These are phyloP conservation scores for Sinocyclocheilus anophthalmus DNA, from an alignment of 2,113 vertebrate genomes.

Conservation along the genomic window DNA sequence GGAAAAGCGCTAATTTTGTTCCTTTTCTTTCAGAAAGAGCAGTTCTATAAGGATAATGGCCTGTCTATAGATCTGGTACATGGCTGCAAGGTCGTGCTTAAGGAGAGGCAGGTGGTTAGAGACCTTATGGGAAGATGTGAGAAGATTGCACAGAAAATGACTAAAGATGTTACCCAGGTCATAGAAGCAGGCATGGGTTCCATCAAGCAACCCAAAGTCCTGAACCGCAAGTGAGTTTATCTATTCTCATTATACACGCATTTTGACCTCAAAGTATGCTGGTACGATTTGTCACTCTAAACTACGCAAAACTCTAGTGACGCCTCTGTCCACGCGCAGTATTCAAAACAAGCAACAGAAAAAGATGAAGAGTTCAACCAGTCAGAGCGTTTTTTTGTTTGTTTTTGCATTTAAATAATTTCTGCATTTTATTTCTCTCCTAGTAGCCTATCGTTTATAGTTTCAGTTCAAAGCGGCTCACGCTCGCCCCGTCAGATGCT, in stretches of 20 bases:
- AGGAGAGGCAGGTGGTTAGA: constrained; percentile 87
- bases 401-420: too few relatives aligned
- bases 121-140: constrained; percentile 94
- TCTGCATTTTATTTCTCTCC: too few relatives aligned
- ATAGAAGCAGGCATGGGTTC: constrained; percentile 78
- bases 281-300: too few relatives aligned
- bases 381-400: too few relatives aligned
- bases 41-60: constrained; percentile 77
- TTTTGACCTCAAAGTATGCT: too few relatives aligned
- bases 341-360: too few relatives aligned
- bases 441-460: too few relatives aligned
- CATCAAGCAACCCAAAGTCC: constrained; percentile 80
- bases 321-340: too few relatives aligned
- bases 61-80: constrained; percentile 84
- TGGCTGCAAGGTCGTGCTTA: constrained; percentile 87
- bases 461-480: too few relatives aligned
- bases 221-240: constrained; percentile 83
- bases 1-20: background rate
- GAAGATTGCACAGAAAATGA: constrained; percentile 87
- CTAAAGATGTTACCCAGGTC: constrained; percentile 84
- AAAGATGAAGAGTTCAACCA: too few relatives aligned
- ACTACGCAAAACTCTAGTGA: too few relatives aligned
- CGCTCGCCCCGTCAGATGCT: too few relatives aligned
- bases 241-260: background rate
- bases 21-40: constrained; percentile 56